Percentiles rank a stretch among this genome's conserved stretches.
Conservation (phyloP, 2,888 invertebrate genomes). For the Agonopterix heracliana region DNA sequence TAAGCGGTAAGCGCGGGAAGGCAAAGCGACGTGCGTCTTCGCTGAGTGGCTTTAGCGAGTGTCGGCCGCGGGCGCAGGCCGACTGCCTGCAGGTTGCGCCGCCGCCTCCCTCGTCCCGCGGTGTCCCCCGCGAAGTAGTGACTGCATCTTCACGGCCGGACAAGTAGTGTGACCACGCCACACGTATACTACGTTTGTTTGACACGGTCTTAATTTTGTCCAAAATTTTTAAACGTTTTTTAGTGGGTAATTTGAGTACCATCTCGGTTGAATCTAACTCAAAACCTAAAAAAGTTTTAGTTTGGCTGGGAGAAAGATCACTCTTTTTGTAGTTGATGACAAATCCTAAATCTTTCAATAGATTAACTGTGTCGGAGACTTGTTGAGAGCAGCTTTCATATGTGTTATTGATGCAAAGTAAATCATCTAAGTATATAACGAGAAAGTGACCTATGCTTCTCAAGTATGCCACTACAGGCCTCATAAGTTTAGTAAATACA, state of each 20-base stretch:
- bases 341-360: conserved; percentile 7
- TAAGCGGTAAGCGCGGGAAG: no score
- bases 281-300: conserved; percentile 6
- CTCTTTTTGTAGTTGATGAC: conserved; percentile 10
- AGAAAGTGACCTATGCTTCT: background rate
- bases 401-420: conserved; percentile 5
- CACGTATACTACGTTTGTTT: no score
- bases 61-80: no score
- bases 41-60: no score
- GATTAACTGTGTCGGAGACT: background rate
- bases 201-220: no score
- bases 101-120: no score
- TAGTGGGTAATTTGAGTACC: conserved; percentile 3
- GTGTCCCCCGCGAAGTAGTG: no score
- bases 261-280: conserved; percentile 6
- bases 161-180: no score
- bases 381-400: background rate
- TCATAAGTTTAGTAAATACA: background rate
- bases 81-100: no score
- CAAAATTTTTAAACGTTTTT: conserved; percentile 1
- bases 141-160: no score
- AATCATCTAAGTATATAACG: background rate
- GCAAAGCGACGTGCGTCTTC: no score
- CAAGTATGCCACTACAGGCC: background rate
- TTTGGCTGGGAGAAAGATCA: conserved; percentile 1